Base-by-base conservation (phyloP, 1,140 invertebrate genomes). In the Drosophila prosaltans region DNA sequence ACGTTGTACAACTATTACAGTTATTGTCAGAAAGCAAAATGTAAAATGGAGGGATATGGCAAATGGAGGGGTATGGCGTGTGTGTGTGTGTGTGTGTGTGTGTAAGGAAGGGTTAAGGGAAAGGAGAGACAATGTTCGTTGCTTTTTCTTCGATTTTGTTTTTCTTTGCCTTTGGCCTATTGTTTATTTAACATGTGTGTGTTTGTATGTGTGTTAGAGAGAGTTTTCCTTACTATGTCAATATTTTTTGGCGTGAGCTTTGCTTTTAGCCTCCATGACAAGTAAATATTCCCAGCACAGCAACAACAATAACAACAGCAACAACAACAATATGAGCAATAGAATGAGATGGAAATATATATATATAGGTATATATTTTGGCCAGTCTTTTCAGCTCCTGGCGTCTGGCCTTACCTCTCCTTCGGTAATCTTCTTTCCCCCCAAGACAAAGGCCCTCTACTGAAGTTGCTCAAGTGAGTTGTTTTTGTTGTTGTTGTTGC, bases 201-300 rank as follows among this genome's bases (percentile, higher is more conserved):
- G 40, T 24, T 43, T 55, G 40, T 43, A 28, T 66, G 67, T 63
- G 21, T 71, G 45, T 64, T 51, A 73, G 65, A 58, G 58, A 57
- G 64, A 63, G 71, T 58, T 59, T 80, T 72, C 65, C 76, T 78
- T 88, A 88, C 83, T 89, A 71, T 88, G 83, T 89, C 83, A 88
- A 88, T 89, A 88, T 88, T 80, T 80, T 83, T 88, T 88, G 84
- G 83, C 80, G 80, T 88, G 81, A 89, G 83, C 84, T 74, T 88
- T 89, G 84, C 83, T 88, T 83, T 86, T 88, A 86, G 79, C 80
- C 76, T 61, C 21, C 83, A 80, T 88, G 83, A 86, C 83, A 86
- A 86, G 84, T 89, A 86, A 88, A 86, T 86, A 73, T 83, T 80
- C 39, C 55, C 74, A 77, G 54, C 71, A 51, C 59, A 63, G 41